phyloP scores from a whole-genome alignment of 2,888 invertebrate species.

The Hypena proboscidalis region DNA sequence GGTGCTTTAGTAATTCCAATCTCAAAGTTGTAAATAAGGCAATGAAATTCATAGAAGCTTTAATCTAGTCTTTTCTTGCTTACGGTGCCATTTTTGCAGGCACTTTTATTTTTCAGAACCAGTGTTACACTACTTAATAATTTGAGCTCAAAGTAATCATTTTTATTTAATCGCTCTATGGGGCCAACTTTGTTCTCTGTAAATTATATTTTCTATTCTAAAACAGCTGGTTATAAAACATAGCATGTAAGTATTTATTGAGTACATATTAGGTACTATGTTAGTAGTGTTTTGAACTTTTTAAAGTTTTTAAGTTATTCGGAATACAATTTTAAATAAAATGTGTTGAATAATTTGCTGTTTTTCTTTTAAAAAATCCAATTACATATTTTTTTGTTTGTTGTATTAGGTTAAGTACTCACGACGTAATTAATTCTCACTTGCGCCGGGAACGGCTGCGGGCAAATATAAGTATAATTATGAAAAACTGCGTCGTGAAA shows the following conservation, averaged over 20 bases:
- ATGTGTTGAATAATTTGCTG: conserved; percentile 68
- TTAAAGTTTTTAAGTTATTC: conserved; percentile 83
- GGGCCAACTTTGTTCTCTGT: conserved; percentile 75
- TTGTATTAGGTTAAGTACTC: too few species aligned
- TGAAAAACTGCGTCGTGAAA: too few species aligned
- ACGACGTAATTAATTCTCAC: too few species aligned
- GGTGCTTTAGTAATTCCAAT: conserved; percentile 66
- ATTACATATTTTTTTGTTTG: too few species aligned
- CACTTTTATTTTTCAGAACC: conserved; percentile 60
- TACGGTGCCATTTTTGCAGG: conserved; percentile 72
- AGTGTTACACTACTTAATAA: conserved; percentile 59
- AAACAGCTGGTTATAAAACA: conserved; percentile 64
- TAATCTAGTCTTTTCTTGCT: conserved; percentile 82
- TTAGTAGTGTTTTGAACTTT: conserved; percentile 78
- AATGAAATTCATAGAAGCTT: conserved; percentile 80
- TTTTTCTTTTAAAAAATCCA: conserved; percentile 40
- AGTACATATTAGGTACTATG: conserved; percentile 63
- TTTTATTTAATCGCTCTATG: conserved; percentile 64
- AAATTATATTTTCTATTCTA: conserved; percentile 56
- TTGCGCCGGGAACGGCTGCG: too few species aligned
- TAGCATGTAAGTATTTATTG: conserved; percentile 82
- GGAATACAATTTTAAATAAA: conserved; percentile 78
- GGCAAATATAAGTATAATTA: too few species aligned
- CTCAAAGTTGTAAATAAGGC: conserved; percentile 57
- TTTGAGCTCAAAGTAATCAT: conserved; percentile 61